A percentile compares a stretch with the other conserved stretches of the same genome.
Evolutionary conservation across 2,113 vertebrate species (phyloP).

Genomic region (Rhea americana): DNA sequence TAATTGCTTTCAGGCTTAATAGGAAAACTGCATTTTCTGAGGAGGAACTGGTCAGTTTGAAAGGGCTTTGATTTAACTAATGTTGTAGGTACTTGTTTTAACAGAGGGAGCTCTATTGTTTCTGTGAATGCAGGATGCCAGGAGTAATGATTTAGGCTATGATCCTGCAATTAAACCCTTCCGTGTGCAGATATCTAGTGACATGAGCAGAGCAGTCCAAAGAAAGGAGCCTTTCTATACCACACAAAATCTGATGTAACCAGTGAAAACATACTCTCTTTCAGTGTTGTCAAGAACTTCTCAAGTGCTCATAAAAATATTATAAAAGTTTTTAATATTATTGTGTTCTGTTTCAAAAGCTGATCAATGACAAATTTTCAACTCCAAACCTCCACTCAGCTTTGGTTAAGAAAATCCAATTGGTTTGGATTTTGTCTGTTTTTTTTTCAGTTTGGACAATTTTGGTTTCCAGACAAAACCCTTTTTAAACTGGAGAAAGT

Average conservation of each 20-base stretch:
- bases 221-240: neutral
- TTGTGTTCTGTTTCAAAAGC: neutral
- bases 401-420: neutral
- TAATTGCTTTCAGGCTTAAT: conserved; percentile 76
- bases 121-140: neutral
- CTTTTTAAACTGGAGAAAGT: neutral
- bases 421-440: neutral
- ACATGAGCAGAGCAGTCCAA: neutral
- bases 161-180: neutral
- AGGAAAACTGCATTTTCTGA: conserved; percentile 69
- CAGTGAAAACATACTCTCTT: rapidly evolving
- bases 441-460: neutral
- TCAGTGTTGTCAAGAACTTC: rapidly evolving
- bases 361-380: neutral
- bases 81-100: conserved; percentile 35
- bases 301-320: neutral
- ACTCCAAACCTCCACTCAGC: neutral
- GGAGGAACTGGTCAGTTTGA: conserved; percentile 18
- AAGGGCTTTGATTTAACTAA: neutral
- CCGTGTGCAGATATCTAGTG: neutral
- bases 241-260: rapidly evolving
- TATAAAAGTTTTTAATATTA: too few species aligned
- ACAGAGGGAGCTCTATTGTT: conserved; percentile 24
- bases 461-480: neutral
- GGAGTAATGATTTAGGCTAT: neutral